Base-by-base conservation (phyloP, 1,140 invertebrate genomes). In the Lucilia cuprina region DNA sequence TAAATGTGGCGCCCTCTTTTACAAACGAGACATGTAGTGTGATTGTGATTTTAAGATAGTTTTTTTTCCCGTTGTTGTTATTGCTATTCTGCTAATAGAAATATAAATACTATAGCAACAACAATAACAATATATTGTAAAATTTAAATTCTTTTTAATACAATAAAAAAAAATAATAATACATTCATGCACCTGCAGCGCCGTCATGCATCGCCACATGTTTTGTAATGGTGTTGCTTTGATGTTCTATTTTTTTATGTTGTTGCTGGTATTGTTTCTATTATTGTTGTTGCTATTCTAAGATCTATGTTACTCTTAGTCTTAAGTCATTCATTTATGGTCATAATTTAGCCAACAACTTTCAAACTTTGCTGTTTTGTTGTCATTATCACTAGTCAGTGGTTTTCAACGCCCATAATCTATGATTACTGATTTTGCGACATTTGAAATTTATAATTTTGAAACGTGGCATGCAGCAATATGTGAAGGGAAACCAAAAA, bases 301-400 rank as follows among this genome's bases (percentile, higher is more conserved):
- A 70, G 82, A 34, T 75, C 41, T 50, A 30, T 30, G 25, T 30
- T 30, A 49, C 47, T 75, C 14, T 30, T 35, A 41, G 77, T 47
- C 83, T 34, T n/a, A 30, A 74, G n/a, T 21, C 65, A 70, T 21
- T 19, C 65, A 70, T 49, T 25, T 47, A 83, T 74, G 70, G 70
- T 41, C 65, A 83, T 83, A 83, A 83, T 83, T 83, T 74, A 83
- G 55, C 55, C 55, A 83, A 83, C 82, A 83, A 74, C 82, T 47
- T 41, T 41, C n/a, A 83, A 83, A 83, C 74, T 47, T 83, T 83
- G 82, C 34, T 47, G 60, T 47, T 47, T 74, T 74, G 82, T 74
- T 83, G 82, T 70, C 34, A 41, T 41, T 41, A 41, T 41, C 41
- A 41, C 41, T 5, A 30, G 41, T 41, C 41, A 41, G 34, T 25